Evolutionary conservation across 2,888 invertebrate genomes (phyloP), one percentile per base, ranked within the genome.

Genomic region (Ichneumon xanthorius): DNA sequence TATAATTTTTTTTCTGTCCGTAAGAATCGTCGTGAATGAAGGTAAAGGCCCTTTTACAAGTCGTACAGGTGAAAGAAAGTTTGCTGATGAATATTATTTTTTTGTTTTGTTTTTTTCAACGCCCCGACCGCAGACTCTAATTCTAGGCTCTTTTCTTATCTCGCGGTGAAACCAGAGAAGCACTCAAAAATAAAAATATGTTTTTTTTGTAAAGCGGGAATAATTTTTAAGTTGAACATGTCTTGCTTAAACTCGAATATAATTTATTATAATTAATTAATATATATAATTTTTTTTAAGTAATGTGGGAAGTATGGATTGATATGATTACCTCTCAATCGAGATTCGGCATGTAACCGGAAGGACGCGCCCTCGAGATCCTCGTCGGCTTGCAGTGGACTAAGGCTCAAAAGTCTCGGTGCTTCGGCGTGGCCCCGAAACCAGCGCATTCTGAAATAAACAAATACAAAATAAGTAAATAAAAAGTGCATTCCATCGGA

Each of bases 361-460:
- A 92, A 89, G 82, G 93, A 91, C 82, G 92, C 90, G 80, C 90
- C 91, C 88, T 93, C 92, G 89, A 90, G 92, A 87, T 92, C 93
- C 89, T 92, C 94, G 86, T 94, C 94, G 84, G 92, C 93, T 88
- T 95, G 93, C 80, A 95, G 92, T 53, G 96, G 96, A 87, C 96
- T 96, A 86, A 96, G 95, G 94, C 96, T 96, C 87, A 96, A 95
- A 92, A 96, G 95, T 94, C 96, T 95, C 90, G 96, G 96, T 92
- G 96, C 96, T 92, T 96, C 96, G 89, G 94, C 94, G 91, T 95
- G 95, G 94, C 94, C 95, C 87, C 95, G 96, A 95, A 96, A 96
- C 96, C 96, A 96, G 95, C 96, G 96, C 96, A 96, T 96, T 90
- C 93, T 88, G 80, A 53, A 87, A 86, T 40, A 33, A 67, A 61